phyloP scores from a whole-genome alignment of 1,140 invertebrate genomes.

The Caenorhabditis remanei region DNA sequence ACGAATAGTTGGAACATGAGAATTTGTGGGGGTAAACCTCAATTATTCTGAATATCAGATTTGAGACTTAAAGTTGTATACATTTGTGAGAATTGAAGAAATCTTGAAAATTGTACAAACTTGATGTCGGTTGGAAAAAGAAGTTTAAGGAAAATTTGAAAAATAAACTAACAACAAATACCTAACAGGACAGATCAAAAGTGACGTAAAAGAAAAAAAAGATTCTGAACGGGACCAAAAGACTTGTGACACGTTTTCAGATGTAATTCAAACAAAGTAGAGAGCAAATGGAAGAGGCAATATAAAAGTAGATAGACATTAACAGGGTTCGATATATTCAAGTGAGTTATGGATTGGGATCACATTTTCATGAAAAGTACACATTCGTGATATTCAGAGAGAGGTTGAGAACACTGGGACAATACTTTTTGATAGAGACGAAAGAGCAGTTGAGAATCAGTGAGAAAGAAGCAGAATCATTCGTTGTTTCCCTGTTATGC shows the following conservation, averaged over 20 bases:
- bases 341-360: neutral
- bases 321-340: neutral
- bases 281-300: neutral
- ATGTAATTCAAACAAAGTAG: constrained; percentile 13
- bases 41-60: constrained; percentile 39
- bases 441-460: constrained; percentile 48
- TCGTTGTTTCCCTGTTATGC: constrained; percentile 47
- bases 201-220: neutral
- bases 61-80: neutral
- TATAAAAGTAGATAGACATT: neutral
- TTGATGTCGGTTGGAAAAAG: constrained; percentile 5
- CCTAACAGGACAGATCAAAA: neutral
- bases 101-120: constrained; percentile 21
- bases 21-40: too few relatives aligned
- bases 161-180: constrained; percentile 22
- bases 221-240: neutral
- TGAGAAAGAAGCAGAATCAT: constrained; percentile 51
- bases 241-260: constrained; percentile 11
- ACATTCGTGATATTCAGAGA: neutral
- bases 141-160: neutral
- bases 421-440: constrained; percentile 26
- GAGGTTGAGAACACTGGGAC: constrained; percentile 8
- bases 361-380: neutral
- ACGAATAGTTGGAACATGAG: too few relatives aligned
- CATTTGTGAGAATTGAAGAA: neutral